Percentiles rank a stretch among this genome's conserved stretches.
Evolutionary conservation across 2,888 invertebrate genomes (phyloP).

Genomic region (Plusia festucae): DNA sequence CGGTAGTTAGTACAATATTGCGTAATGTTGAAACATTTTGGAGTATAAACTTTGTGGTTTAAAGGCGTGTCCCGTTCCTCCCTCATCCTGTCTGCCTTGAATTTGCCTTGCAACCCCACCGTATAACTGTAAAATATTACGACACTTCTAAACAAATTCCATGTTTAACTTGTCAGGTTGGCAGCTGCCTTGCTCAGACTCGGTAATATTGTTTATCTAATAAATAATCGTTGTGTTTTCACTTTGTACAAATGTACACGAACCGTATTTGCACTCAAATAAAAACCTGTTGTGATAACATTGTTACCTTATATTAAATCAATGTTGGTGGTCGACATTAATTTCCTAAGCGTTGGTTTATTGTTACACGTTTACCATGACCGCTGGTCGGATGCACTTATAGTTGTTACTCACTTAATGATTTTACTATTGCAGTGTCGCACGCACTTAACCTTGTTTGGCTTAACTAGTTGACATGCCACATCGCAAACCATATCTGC

Average conservation of each 20-base stretch:
- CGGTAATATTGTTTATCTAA: conserved; percentile 10
- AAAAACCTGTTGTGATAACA: conserved; percentile 52
- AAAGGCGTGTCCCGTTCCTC: conserved; percentile 52
- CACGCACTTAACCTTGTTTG: conserved; percentile 82
- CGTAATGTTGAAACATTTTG: conserved; percentile 57
- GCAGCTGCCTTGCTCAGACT: conserved; percentile 7
- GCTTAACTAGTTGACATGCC: conserved; percentile 72
- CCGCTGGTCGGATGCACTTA: conserved; percentile 72
- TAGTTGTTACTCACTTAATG: conserved; percentile 75
- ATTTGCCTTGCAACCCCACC: conserved; percentile 51
- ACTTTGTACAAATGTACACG: conserved; percentile 20
- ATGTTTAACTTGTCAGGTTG: conserved; percentile 18
- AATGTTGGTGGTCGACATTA: conserved; percentile 72
- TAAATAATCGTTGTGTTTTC: conserved; percentile 33
- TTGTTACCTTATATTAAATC: conserved; percentile 53
- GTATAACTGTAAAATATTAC: conserved; percentile 36
- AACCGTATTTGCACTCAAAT: conserved; percentile 44
- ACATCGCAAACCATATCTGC: conserved; percentile 74
- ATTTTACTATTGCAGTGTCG: conserved; percentile 74
- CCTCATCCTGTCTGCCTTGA: conserved; percentile 46
- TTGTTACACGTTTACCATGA: conserved; percentile 82
- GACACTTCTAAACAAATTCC: conserved; percentile 35
- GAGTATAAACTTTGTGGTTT: conserved; percentile 36
- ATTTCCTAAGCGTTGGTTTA: conserved; percentile 73
- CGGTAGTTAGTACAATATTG: conserved; percentile 44